A percentile compares a stretch with the other conserved stretches of the same genome.
Evolutionary conservation across 2,888 invertebrate genomes (phyloP).

Genomic region (Euphydryas editha): DNA sequence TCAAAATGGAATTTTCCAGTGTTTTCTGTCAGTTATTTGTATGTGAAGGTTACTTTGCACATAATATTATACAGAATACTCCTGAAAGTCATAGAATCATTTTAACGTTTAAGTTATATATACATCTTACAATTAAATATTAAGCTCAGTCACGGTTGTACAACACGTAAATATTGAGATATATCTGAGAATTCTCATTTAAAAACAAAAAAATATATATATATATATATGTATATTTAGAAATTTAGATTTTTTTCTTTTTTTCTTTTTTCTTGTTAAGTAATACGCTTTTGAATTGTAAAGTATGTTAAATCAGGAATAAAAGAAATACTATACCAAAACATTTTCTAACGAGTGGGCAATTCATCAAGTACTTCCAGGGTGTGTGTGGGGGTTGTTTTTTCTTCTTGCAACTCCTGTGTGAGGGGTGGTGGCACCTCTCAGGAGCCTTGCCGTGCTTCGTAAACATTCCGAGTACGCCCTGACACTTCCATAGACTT

Average conservation of each 20-base stretch:
- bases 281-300: slow-evolving; percentile 13
- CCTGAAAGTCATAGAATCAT: slow-evolving; percentile 7
- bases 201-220: too few species aligned
- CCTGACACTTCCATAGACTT: slow-evolving; percentile 76
- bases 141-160: background rate
- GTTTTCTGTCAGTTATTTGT: slow-evolving; percentile 17
- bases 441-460: slow-evolving; percentile 79
- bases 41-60: slow-evolving; percentile 16
- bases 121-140: background rate
- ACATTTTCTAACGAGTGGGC: slow-evolving; percentile 84
- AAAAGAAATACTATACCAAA: slow-evolving; percentile 79
- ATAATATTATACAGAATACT: slow-evolving; percentile 12
- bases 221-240: too few species aligned
- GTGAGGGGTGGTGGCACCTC: slow-evolving; percentile 75
- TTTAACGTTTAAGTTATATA: too few species aligned
- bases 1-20: slow-evolving; percentile 34
- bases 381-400: slow-evolving; percentile 79
- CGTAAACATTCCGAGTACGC: slow-evolving; percentile 79
- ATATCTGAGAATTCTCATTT: too few species aligned
- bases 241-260: background rate
- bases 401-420: slow-evolving; percentile 80
- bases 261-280: background rate
- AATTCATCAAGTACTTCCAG: slow-evolving; percentile 85
- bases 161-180: background rate
- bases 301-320: slow-evolving; percentile 48